phyloP scores from a whole-genome alignment of 2,113 vertebrate genomes.

The Pantherophis guttatus region DNA sequence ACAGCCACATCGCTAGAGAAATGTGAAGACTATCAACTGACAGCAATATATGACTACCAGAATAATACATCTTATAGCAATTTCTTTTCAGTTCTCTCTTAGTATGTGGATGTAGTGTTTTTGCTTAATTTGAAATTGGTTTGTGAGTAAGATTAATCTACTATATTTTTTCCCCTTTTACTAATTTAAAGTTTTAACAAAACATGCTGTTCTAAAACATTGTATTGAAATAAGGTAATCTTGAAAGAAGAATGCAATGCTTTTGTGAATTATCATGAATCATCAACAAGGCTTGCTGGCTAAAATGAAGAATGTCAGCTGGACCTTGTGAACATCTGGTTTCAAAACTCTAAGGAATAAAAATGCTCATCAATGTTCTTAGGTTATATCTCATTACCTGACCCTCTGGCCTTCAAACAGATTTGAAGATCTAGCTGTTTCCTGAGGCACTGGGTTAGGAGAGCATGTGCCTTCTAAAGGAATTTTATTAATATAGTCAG shows the following conservation, averaged over 20 bases:
- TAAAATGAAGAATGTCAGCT: constrained; percentile 29
- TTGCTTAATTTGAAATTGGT: not conserved
- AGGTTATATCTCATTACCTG: constrained; percentile 18
- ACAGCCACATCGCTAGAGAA: not conserved
- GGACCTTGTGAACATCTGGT: constrained; percentile 43
- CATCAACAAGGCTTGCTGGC: constrained; percentile 3
- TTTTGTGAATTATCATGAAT: constrained; percentile 16
- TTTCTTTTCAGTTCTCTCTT: not conserved
- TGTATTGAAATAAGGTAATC: constrained; percentile 14
- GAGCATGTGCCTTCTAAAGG: not conserved
- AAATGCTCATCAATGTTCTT: constrained; percentile 30
- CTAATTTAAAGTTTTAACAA: not conserved
- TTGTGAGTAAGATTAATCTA: not conserved
- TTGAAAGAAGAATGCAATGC: not conserved
- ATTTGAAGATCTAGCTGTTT: not conserved
- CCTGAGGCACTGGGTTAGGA: not conserved
- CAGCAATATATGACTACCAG: not conserved
- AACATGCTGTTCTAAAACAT: not conserved
- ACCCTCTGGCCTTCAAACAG: not conserved
- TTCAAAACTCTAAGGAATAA: constrained; percentile 42
- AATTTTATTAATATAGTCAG: not conserved
- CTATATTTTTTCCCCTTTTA: not conserved
- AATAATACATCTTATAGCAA: not conserved
- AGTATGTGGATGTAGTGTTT: not conserved
- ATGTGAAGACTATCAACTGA: not conserved